These are phyloP conservation scores for Ceratitis capitata DNA, from an alignment of 1,140 invertebrate species.

Conservation along the genomic window DNA sequence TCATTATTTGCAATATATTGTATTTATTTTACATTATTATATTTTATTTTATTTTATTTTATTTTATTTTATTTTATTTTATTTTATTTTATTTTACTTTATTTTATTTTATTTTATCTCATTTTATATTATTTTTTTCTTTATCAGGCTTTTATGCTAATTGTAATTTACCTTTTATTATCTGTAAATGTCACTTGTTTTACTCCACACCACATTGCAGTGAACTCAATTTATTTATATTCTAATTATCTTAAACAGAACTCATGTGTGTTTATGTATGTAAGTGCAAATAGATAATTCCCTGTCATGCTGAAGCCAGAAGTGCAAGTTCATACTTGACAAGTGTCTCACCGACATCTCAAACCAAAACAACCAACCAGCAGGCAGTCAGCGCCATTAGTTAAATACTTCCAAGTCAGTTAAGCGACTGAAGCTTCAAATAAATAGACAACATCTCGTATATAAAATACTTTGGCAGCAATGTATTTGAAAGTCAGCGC, in stretches of 20 bases:
- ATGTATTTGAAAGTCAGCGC: neutral
- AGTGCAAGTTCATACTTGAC: conserved; percentile 36
- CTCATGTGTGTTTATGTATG: neutral
- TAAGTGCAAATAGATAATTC: too few species aligned
- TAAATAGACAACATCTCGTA: neutral
- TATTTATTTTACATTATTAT: too few species aligned
- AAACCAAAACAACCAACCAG: neutral
- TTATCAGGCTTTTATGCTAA: too few species aligned
- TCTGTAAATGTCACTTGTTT: too few species aligned
- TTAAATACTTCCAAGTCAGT: neutral
- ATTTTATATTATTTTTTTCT: too few species aligned
- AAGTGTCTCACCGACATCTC: neutral
- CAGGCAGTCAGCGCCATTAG: neutral
- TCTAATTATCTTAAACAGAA: conserved; percentile 29
- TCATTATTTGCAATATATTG: too few species aligned
- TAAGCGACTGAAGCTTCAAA: neutral
- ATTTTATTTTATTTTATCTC: too few species aligned
- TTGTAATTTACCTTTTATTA: too few species aligned
- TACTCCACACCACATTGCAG: neutral
- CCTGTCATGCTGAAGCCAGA: neutral
- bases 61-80: too few species aligned
- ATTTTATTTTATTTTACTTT: too few species aligned
- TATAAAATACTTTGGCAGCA: conserved; percentile 4
- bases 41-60: too few species aligned
- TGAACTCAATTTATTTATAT: conserved; percentile 23